Percentiles rank a stretch among this genome's conserved stretches.
Evolutionary conservation across 2,888 invertebrate species (phyloP).

Genomic region (Athetis lepigone): DNA sequence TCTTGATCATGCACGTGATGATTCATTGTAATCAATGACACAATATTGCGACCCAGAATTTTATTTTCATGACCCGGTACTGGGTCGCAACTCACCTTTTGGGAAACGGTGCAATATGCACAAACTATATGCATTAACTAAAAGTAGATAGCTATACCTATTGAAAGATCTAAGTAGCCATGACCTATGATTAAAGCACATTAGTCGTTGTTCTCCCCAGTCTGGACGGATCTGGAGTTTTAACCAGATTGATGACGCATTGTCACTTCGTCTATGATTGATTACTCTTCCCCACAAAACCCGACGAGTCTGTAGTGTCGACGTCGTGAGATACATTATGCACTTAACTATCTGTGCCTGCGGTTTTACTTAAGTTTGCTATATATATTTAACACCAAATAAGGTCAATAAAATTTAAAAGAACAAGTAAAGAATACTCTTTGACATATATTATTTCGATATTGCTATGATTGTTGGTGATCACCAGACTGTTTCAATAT

Average conservation of each 20-base stretch:
- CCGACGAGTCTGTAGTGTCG: slow-evolving; percentile 49
- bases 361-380: neutral
- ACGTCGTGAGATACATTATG: slow-evolving; percentile 14
- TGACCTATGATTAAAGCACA: slow-evolving; percentile 10
- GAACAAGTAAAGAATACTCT: neutral
- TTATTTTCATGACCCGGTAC: too few relatives aligned
- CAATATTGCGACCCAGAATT: too few relatives aligned
- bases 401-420: neutral
- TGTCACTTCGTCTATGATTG: slow-evolving; percentile 77
- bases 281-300: slow-evolving; percentile 68
- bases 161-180: slow-evolving; percentile 8
- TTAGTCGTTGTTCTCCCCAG: slow-evolving; percentile 40
- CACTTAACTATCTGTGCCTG: neutral
- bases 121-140: slow-evolving; percentile 5
- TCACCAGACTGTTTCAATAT: slow-evolving; percentile 47
- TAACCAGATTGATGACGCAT: slow-evolving; percentile 79
- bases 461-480: neutral
- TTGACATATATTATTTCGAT: neutral
- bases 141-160: neutral
- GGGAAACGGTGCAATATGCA: too few relatives aligned
- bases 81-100: too few relatives aligned
- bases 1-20: too few relatives aligned
- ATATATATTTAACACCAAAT: too few relatives aligned
- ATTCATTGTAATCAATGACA: too few relatives aligned
- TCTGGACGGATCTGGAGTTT: slow-evolving; percentile 68